A percentile compares a stretch with the other conserved stretches of the same genome.
These are phyloP conservation scores for Acanthurus tractus DNA, from an alignment of 2,797 vertebrate genomes.

Conservation along the genomic window DNA sequence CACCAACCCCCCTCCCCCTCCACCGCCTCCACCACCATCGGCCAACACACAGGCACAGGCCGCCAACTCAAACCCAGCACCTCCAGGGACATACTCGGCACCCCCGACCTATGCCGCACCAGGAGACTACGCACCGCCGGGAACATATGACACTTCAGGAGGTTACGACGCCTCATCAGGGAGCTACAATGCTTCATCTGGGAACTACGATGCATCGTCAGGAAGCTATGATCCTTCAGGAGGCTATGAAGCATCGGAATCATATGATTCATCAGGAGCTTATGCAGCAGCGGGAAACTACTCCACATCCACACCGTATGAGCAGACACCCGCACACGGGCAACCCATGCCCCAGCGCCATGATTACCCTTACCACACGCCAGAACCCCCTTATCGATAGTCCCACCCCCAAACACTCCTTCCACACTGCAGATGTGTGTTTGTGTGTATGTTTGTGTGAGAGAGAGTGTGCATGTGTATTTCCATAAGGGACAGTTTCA, in stretches of 20 bases:
- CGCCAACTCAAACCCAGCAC: slow-evolving; percentile 59
- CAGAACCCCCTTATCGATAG: slow-evolving; percentile 90
- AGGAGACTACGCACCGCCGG: slow-evolving; percentile 64
- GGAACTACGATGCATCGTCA: slow-evolving; percentile 68
- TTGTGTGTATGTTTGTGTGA: slow-evolving; percentile 26
- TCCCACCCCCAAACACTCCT: slow-evolving; percentile 66
- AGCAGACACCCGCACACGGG: slow-evolving; percentile 88
- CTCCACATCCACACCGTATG: slow-evolving; percentile 86
- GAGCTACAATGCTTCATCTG: slow-evolving; percentile 66
- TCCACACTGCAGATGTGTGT: slow-evolving; percentile 71
- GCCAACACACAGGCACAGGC: slow-evolving; percentile 66
- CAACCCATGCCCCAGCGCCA: slow-evolving; percentile 87
- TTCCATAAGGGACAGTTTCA: slow-evolving; percentile 72
- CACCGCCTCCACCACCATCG: slow-evolving; percentile 71
- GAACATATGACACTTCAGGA: slow-evolving; percentile 67
- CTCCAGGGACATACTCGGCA: slow-evolving; percentile 75
- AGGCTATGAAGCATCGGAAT: slow-evolving; percentile 70
- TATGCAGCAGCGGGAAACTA: slow-evolving; percentile 79
- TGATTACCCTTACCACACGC: slow-evolving; percentile 88
- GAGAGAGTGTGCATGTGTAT: slow-evolving; percentile 49
- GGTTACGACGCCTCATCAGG: slow-evolving; percentile 61
- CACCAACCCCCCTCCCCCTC: slow-evolving; percentile 80
- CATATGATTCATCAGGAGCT: slow-evolving; percentile 81
- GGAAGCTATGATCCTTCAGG: slow-evolving; percentile 74
- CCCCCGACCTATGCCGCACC: slow-evolving; percentile 65